These are phyloP conservation scores for Pomatorhinus ruficollis DNA, from an alignment of 2,113 vertebrate genomes.

Conservation along the genomic window DNA sequence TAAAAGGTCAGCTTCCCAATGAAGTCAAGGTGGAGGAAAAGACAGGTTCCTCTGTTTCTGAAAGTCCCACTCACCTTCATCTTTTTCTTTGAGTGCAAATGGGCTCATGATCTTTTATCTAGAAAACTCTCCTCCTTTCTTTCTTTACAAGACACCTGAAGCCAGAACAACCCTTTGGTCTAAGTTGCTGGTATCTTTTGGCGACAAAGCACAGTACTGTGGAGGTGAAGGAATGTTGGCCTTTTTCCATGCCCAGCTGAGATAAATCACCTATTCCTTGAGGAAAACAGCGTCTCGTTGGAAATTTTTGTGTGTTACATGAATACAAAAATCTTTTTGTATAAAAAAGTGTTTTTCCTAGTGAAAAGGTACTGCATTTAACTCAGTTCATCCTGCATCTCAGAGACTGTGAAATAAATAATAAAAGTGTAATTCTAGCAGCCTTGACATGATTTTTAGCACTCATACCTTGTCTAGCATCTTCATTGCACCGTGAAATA, in stretches of 20 bases:
- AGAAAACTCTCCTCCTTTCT: neutral
- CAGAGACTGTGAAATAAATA: conserved; percentile 34
- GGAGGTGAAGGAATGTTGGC: neutral
- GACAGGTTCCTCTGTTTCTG: neutral
- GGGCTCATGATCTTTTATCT: neutral
- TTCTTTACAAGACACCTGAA: neutral
- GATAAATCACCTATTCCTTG: neutral
- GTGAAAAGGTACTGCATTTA: neutral
- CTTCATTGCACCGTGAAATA: neutral
- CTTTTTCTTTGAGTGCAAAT: neutral
- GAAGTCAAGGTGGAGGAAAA: neutral
- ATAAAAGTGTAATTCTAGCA: neutral
- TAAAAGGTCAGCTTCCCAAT: neutral
- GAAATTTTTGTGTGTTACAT: neutral
- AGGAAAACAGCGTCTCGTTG: neutral
- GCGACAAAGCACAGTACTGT: neutral
- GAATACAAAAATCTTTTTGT: neutral
- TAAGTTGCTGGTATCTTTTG: neutral
- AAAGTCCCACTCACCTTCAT: neutral
- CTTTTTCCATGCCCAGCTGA: neutral
- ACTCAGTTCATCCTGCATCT: neutral
- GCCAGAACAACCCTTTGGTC: neutral
- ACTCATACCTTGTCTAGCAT: neutral
- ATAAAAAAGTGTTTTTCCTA: neutral
- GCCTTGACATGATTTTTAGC: neutral